Base-by-base conservation (phyloP, 2,797 vertebrate species). In the Macropodus opercularis region DNA sequence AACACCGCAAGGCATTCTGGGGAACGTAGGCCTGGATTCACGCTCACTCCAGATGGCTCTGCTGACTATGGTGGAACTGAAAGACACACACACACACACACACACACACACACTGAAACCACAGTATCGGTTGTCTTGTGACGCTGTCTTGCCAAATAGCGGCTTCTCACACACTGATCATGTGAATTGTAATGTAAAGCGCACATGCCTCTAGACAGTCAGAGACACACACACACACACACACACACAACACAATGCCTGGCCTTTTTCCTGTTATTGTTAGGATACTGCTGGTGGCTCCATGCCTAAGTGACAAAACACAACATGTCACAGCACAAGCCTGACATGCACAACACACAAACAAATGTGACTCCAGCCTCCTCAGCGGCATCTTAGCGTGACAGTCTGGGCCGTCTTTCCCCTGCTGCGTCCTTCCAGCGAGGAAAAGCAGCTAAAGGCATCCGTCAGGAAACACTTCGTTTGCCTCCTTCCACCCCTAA, bases 251-350 rank as follows among this genome's bases (percentile, higher is more conserved):
- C 5, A 39, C 18, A n/a, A 8, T 44, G 59, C 43, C 40, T 61
- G 38, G 52, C 24, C 50, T 58, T 49, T 69, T 82, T 84, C 75
- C 81, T 80, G 77, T 72, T 44, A 78, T 83, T 83, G 77, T 77
- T 64, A 22, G 42, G 60, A 61, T 19, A 5, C 62, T 29, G 46
- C 40, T 52, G 57, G 14, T 36, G 46, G 50, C 62, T 79, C 36
- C 36, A 32, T 24, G 24, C 63, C 48, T 42, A 11, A 49, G 42
- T 44, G 38, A 61, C 44, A 43, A n/a, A 77, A 73, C 49, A 57
- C 39, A 41, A 11, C 8, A 27, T 18, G 23, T 31, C 11, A 26
- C 3, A 31, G 14, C 24, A 32, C 32, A 42, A 51, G 51, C 8
- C 47, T 17, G 26, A 29, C 22, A 60, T 5, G 18, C 50, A 67